Conservation (phyloP, 2,113 vertebrate genomes). For the Cinclus mexicanus region DNA sequence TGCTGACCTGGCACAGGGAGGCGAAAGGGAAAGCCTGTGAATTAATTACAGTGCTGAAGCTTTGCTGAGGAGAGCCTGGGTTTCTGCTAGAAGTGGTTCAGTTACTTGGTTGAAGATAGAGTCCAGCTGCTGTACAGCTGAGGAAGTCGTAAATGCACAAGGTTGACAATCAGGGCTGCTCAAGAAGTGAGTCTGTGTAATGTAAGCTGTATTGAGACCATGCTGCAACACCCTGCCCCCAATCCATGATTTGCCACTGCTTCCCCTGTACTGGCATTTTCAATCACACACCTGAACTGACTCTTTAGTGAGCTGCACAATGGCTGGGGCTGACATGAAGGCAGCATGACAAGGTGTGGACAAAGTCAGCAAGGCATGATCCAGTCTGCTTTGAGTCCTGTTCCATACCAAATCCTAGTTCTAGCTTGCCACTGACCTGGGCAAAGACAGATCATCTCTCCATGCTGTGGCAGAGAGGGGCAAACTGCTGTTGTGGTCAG, state of each 20-base stretch:
- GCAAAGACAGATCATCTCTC: neutral
- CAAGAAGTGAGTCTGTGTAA: neutral
- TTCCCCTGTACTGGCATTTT: neutral
- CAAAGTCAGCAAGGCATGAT: neutral
- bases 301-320: neutral
- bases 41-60: slow-evolving; percentile 31
- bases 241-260: neutral
- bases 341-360: neutral
- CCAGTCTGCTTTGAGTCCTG: neutral
- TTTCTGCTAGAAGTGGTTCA: slow-evolving; percentile 24
- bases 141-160: neutral
- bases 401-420: neutral
- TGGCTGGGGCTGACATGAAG: neutral
- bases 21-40: neutral
- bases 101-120: neutral
- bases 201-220: neutral
- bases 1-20: slow-evolving; percentile 15
- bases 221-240: neutral
- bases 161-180: neutral
- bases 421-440: neutral
- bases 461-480: neutral
- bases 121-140: neutral
- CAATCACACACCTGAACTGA: neutral
- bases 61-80: neutral
- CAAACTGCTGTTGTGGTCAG: neutral